These are phyloP conservation scores for Hypercompe scribonia DNA, from an alignment of 2,888 invertebrate species.

Conservation along the genomic window DNA sequence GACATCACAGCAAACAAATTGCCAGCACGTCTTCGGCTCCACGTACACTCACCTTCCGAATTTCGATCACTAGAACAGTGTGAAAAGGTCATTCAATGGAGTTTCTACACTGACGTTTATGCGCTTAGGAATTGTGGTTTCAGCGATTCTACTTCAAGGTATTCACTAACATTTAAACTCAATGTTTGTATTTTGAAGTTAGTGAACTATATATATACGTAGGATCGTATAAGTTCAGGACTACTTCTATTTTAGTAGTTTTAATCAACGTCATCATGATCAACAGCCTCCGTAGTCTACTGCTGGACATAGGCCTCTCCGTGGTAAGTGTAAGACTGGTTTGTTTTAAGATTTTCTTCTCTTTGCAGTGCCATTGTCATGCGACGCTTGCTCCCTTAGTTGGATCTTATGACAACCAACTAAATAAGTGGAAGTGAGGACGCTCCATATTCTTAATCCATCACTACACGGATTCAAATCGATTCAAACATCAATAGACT, in stretches of 20 bases:
- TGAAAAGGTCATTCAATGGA: constrained; percentile 2
- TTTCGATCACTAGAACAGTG: background rate
- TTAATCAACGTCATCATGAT: background rate
- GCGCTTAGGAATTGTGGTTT: constrained; percentile 13
- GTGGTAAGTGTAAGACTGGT: too few relatives aligned
- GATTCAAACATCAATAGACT: too few relatives aligned
- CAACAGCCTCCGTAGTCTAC: too few relatives aligned
- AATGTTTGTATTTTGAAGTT: background rate
- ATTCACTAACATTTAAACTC: background rate
- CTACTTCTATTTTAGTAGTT: background rate
- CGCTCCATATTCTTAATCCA: too few relatives aligned
- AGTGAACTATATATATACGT: background rate
- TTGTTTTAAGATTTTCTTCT: too few relatives aligned
- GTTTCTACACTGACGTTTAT: constrained; percentile 12
- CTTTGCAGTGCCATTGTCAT: too few relatives aligned
- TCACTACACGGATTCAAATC: too few relatives aligned
- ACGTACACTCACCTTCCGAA: background rate
- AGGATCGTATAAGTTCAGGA: background rate
- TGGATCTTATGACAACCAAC: too few relatives aligned
- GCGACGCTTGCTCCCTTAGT: too few relatives aligned
- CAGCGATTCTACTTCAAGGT: background rate
- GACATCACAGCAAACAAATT: constrained; percentile 14
- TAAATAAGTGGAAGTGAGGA: too few relatives aligned
- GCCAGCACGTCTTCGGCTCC: constrained; percentile 7
- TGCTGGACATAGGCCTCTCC: too few relatives aligned